Evolutionary conservation across 2,888 invertebrate species (phyloP).

Genomic region (Trissolcus brochymenae): DNA sequence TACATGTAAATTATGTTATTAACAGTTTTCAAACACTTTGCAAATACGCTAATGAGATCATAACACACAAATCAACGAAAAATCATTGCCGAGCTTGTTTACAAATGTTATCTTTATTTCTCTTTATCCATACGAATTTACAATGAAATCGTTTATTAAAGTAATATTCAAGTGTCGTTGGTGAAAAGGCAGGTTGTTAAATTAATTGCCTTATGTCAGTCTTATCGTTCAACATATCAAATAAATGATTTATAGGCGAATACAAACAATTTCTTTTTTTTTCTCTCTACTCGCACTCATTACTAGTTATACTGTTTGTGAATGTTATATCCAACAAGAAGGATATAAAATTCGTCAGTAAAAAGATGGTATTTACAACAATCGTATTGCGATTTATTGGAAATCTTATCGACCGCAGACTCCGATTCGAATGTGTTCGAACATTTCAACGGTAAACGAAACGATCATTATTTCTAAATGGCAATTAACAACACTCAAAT

Average conservation of each 20-base stretch:
- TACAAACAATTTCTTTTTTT: conserved; percentile 32
- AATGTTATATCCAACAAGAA: conserved; percentile 13
- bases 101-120: too few relatives aligned
- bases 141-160: too few relatives aligned
- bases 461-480: not conserved
- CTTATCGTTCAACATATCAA: conserved; percentile 14
- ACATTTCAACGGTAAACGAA: conserved; percentile 46
- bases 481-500: conserved; percentile 1
- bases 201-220: conserved; percentile 35
- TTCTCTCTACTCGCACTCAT: conserved; percentile 23
- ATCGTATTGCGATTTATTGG: conserved; percentile 43
- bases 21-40: too few relatives aligned
- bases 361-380: conserved; percentile 36
- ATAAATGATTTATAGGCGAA: conserved; percentile 21
- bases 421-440: conserved; percentile 37
- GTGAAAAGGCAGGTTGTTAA: conserved; percentile 8
- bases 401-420: conserved; percentile 40
- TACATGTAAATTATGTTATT: not conserved
- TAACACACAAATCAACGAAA: not conserved
- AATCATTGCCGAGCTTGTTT: too few relatives aligned
- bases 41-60: too few relatives aligned
- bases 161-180: conserved; percentile 6
- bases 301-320: conserved; percentile 14
- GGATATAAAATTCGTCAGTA: conserved; percentile 38
- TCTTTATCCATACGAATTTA: too few relatives aligned